These are phyloP conservation scores for Motacilla alba DNA, from an alignment of 2,113 vertebrate genomes.

Conservation along the genomic window DNA sequence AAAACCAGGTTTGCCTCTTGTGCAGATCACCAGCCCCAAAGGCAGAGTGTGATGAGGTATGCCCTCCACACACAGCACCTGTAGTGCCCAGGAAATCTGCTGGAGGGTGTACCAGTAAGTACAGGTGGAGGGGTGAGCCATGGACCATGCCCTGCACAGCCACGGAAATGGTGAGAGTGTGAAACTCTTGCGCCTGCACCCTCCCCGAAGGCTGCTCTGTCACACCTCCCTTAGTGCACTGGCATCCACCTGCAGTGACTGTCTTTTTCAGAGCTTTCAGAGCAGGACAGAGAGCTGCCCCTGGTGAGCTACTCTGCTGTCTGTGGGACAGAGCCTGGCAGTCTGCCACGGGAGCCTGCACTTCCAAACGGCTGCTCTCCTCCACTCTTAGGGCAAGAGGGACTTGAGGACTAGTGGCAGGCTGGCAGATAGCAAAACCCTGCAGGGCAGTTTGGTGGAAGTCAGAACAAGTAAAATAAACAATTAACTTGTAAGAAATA, in stretches of 20 bases:
- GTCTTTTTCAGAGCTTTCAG: not conserved
- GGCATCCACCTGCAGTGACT: not conserved
- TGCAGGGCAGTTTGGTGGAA: rapidly evolving
- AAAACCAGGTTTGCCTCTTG: not conserved
- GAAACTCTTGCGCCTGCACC: rapidly evolving
- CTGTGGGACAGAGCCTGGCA: not conserved
- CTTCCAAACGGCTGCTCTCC: not conserved
- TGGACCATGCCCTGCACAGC: not conserved
- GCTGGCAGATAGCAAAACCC: not conserved
- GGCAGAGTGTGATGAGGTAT: not conserved
- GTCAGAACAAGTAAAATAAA: not conserved
- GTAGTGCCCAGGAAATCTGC: not conserved
- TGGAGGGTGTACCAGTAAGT: rapidly evolving
- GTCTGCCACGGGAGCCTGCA: rapidly evolving
- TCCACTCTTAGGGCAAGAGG: rapidly evolving
- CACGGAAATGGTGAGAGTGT: rapidly evolving
- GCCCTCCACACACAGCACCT: not conserved
- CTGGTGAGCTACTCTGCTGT: rapidly evolving
- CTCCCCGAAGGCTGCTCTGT: not conserved
- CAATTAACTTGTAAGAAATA: not conserved
- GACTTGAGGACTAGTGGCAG: rapidly evolving
- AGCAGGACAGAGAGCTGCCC: too few relatives aligned
- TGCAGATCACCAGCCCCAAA: not conserved
- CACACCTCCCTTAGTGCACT: rapidly evolving
- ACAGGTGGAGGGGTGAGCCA: rapidly evolving